Conservation (phyloP, 2,888 invertebrate genomes). For the Agrotis puta region DNA sequence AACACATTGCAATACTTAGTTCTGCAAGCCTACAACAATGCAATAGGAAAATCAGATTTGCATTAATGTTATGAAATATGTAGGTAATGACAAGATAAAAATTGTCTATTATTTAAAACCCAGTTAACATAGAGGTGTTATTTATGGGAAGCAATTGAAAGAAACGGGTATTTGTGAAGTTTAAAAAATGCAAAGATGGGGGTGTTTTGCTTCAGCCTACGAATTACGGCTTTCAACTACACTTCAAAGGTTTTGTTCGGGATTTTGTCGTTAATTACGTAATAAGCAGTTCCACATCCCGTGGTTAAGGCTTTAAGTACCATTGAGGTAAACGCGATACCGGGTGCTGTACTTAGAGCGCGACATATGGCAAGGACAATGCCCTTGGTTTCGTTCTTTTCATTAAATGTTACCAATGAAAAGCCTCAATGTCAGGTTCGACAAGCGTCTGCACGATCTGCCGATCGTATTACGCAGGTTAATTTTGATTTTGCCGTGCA, state of each 20-base stretch:
- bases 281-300: constrained; percentile 24
- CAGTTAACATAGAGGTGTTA: constrained; percentile 14
- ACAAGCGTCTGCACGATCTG: constrained; percentile 7
- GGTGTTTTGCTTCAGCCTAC: constrained; percentile 1
- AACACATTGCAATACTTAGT: constrained; percentile 56
- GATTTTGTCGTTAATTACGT: neutral
- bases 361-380: constrained; percentile 32
- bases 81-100: constrained; percentile 45
- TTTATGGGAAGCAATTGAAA: constrained; percentile 3
- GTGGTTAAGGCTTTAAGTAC: constrained; percentile 11
- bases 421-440: constrained; percentile 8
- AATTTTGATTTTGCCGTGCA: constrained; percentile 3
- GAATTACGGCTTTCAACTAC: neutral
- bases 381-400: constrained; percentile 15
- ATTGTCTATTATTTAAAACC: constrained; percentile 31
- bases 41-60: constrained; percentile 67
- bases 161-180: neutral
- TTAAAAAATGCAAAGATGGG: neutral
- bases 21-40: constrained; percentile 62
- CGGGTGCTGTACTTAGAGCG: constrained; percentile 13
- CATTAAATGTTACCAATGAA: neutral
- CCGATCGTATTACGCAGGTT: neutral
- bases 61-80: constrained; percentile 55
- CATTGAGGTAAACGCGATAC: constrained; percentile 4
- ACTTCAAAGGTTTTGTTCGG: constrained; percentile 1